Evolutionary conservation across 1,140 invertebrate species (phyloP), one percentile per base, ranked within the genome.

Genomic region (Parapsyche elsis): DNA sequence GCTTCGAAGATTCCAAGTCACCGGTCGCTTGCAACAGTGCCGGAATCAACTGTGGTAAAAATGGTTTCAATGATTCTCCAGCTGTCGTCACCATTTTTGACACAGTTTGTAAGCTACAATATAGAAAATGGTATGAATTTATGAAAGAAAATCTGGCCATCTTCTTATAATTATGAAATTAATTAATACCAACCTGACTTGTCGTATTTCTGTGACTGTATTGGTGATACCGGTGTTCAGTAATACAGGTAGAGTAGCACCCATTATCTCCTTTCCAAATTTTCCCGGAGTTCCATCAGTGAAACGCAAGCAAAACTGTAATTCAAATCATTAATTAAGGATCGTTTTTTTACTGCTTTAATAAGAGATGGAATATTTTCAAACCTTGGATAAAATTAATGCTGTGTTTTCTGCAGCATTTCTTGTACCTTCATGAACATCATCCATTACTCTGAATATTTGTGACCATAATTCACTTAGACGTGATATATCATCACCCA

Each of bases 401-500:
- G 94, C 92, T 0, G 96, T 94, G 80, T 91, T 91, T 38, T 92
- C 93, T 30, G 97, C 97, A 1, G 95, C 93, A 81, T 92, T 88
- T 78, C 97, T 89, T 0, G 97, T 97, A 23, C 92, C 93, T 86
- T 97, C 96, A 85, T 98, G 97, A 84, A 97, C 95, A 88, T 98
- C 97, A 87, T 98, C 97, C 92, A 97, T 94, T 0, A 98, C 96
- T 44, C 95, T 88, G 85, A 98, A 96, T 44, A 97, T 87, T 85
- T 94, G 93, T 10, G 90, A 90, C 95, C 96, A 97, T 1, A 98
- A 88, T 83, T 93, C 92, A 0, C 92, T 91, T 71, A 97, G 80
- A 82, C 90, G 89, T 1, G 88, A 85, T 64, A 87, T 24, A 0
- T 86, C 88, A 7, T 87, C 85, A 81, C 87, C 85, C 0, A 88